phyloP scores from a whole-genome alignment of 2,113 vertebrate species.

The Grallaria varia region DNA sequence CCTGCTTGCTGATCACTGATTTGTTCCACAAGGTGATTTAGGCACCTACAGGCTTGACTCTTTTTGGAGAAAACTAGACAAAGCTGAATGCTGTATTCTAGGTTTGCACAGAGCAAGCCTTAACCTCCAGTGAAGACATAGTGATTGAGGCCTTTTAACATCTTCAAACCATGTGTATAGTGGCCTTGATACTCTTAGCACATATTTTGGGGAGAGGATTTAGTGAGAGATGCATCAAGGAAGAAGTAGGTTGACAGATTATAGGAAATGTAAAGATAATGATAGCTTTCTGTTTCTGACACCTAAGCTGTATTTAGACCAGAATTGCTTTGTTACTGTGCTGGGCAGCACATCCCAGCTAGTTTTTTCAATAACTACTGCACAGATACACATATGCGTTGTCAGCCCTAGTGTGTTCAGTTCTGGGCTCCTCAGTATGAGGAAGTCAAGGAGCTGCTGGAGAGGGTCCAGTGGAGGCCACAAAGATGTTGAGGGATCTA shows the following conservation, averaged over 20 bases:
- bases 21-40: neutral
- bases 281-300: neutral
- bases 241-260: neutral
- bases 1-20: neutral
- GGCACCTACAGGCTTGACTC: neutral
- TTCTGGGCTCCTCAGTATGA: neutral
- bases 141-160: neutral
- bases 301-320: neutral
- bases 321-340: neutral
- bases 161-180: neutral
- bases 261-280: neutral
- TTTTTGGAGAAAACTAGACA: neutral
- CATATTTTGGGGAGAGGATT: neutral
- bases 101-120: neutral
- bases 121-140: neutral
- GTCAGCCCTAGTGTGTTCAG: neutral
- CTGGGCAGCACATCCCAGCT: neutral
- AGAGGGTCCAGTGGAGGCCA: rapidly evolving
- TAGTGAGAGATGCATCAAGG: neutral
- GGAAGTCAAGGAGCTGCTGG: neutral
- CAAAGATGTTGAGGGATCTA: neutral
- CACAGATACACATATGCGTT: neutral
- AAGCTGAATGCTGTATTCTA: neutral
- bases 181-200: neutral
- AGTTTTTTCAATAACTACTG: neutral